Conservation (phyloP, 2,888 invertebrate species). For the Sinelater perroti region DNA sequence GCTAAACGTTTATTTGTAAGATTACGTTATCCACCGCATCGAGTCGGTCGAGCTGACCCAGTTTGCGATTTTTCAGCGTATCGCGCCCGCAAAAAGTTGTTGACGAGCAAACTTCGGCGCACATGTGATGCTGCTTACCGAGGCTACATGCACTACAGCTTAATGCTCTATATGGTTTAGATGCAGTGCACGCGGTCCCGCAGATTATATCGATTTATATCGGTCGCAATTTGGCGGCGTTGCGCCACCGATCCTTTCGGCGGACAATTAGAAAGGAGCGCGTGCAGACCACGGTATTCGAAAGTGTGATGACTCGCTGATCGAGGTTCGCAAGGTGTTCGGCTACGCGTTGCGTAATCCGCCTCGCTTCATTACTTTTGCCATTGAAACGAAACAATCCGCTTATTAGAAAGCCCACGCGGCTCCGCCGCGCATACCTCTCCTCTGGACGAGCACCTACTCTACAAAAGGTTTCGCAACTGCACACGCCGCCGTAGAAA, state of each 20-base stretch:
- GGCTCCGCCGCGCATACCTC: too few species aligned
- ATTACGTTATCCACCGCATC: constrained; percentile 24
- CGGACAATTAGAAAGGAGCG: constrained; percentile 16
- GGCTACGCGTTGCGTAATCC: neutral
- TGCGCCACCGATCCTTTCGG: too few species aligned
- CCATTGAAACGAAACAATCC: neutral
- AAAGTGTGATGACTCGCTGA: constrained; percentile 17
- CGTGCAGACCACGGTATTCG: constrained; percentile 7
- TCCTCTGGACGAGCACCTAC: constrained; percentile 1
- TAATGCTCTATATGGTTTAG: constrained; percentile 5
- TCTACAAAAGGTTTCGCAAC: neutral
- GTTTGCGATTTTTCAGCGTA: constrained; percentile 23
- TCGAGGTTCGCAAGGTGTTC: constrained; percentile 6
- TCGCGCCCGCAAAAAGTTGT: constrained; percentile 20
- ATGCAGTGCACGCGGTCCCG: too few species aligned
- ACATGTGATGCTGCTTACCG: constrained; percentile 19
- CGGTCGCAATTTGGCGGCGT: too few species aligned
- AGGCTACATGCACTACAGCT: constrained; percentile 20
- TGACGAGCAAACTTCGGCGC: constrained; percentile 26
- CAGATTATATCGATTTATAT: too few species aligned
- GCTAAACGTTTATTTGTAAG: constrained; percentile 10
- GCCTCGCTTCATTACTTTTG: constrained; percentile 6
- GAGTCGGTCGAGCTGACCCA: constrained; percentile 29
- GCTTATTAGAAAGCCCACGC: neutral
- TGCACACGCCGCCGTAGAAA: constrained; percentile 16